Evolutionary conservation across 2,888 invertebrate species (phyloP).

Genomic region (Yponomeuta sedellus): DNA sequence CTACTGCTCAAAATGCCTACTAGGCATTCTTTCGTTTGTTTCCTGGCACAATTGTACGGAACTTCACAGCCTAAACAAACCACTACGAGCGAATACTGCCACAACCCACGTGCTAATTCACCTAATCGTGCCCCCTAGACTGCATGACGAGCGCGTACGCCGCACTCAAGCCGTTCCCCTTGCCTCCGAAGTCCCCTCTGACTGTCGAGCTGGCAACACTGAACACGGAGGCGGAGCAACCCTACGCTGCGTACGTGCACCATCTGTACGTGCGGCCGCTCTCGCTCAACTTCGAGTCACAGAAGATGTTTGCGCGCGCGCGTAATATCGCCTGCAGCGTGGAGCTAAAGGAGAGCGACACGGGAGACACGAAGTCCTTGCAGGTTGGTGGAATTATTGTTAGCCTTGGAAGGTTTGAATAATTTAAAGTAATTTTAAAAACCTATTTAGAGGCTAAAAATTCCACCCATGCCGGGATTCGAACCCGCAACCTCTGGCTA

Average conservation of each 20-base stretch:
- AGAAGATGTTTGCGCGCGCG: constrained; percentile 93
- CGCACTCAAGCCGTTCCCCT: constrained; percentile 89
- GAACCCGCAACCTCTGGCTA: too few relatives aligned
- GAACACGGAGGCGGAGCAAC: constrained; percentile 82
- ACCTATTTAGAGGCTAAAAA: too few relatives aligned
- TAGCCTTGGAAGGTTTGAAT: constrained; percentile 23
- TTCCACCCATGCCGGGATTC: too few relatives aligned
- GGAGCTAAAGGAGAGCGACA: constrained; percentile 90
- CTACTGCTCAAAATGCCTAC: too few relatives aligned
- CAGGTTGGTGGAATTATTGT: constrained; percentile 75
- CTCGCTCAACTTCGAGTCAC: constrained; percentile 90
- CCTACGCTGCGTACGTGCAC: constrained; percentile 90
- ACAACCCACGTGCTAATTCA: neutral
- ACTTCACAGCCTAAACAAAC: too few relatives aligned
- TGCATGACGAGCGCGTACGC: constrained; percentile 88
- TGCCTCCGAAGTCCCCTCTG: constrained; percentile 84
- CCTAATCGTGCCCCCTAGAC: constrained; percentile 71
- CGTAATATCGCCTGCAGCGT: constrained; percentile 95
- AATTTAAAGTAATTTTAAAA: too few relatives aligned
- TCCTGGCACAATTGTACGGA: too few relatives aligned
- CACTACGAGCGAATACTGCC: too few relatives aligned
- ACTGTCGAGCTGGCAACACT: constrained; percentile 92
- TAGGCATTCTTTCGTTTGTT: too few relatives aligned
- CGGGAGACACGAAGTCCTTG: constrained; percentile 74
- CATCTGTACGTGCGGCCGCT: constrained; percentile 95